Percentiles rank a stretch among this genome's conserved stretches.
Evolutionary conservation across 2,888 invertebrate species (phyloP).

Genomic region (Limnephilus rhombicus): DNA sequence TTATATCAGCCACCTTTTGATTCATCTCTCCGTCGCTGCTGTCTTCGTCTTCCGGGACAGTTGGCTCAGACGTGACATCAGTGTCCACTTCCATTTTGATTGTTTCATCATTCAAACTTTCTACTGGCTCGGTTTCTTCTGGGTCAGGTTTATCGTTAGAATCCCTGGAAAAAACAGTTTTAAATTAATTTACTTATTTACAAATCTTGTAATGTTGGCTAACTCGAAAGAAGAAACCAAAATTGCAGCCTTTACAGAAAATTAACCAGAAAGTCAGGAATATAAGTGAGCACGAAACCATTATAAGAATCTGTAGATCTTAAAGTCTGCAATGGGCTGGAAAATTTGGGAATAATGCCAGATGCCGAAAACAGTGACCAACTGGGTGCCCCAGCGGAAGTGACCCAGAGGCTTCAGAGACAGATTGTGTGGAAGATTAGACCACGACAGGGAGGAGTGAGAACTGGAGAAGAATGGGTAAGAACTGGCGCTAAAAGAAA

Average conservation of each 20-base stretch:
- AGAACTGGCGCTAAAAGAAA: not conserved
- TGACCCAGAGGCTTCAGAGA: not conserved
- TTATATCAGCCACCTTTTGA: constrained; percentile 66
- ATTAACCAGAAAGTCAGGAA: too few species aligned
- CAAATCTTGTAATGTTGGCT: not conserved
- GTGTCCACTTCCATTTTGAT: constrained; percentile 34
- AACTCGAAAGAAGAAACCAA: not conserved
- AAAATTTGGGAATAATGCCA: not conserved
- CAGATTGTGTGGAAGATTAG: not conserved
- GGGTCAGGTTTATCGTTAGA: constrained; percentile 8
- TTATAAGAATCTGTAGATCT: too few species aligned
- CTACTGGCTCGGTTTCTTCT: not conserved
- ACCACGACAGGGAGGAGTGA: too few species aligned
- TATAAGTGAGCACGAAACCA: too few species aligned
- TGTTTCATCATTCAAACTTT: not conserved
- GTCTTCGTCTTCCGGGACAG: constrained; percentile 61
- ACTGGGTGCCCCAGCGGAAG: not conserved
- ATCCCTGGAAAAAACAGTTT: not conserved
- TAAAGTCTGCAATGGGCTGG: too few species aligned
- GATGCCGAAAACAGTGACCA: not conserved
- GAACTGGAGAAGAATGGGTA: not conserved
- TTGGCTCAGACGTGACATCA: not conserved
- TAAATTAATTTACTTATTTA: not conserved
- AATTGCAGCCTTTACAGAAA: not conserved
- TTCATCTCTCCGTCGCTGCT: constrained; percentile 67